phyloP scores from a whole-genome alignment of 1,140 invertebrate species.

The Calliphora vicina region DNA sequence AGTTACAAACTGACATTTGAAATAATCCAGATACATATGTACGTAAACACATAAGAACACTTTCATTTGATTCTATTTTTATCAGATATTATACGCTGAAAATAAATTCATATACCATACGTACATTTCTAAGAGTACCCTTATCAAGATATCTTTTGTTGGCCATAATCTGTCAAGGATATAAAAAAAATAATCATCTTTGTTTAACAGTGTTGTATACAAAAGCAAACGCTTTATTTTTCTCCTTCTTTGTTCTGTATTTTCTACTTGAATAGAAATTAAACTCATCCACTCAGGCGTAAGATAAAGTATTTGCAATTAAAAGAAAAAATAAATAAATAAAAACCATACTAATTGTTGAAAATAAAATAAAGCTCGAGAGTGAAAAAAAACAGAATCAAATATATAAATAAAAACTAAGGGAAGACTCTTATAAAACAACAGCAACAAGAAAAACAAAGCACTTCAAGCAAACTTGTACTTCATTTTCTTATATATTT shows the following conservation, averaged over 20 bases:
- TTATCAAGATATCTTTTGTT: not conserved
- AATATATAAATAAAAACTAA: not conserved
- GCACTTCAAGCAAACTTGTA: not conserved
- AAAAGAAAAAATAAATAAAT: constrained; percentile 56
- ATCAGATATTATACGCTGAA: too few relatives aligned
- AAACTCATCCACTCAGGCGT: constrained; percentile 55
- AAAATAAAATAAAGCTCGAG: constrained; percentile 33
- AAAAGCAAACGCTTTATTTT: not conserved
- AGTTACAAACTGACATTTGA: too few relatives aligned
- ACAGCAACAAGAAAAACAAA: constrained; percentile 11
- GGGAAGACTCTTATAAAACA: not conserved
- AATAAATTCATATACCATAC: too few relatives aligned
- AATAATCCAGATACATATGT: too few relatives aligned
- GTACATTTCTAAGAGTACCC: not conserved
- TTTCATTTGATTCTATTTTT: too few relatives aligned
- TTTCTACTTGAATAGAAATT: constrained; percentile 26
- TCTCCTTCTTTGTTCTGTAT: too few relatives aligned
- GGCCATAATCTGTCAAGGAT: not conserved
- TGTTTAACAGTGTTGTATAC: not conserved
- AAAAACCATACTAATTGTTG: constrained; percentile 62
- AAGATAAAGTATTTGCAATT: constrained; percentile 63
- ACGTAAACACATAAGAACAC: too few relatives aligned
- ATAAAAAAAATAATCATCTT: not conserved
- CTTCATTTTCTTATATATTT: not conserved
- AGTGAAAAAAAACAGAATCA: not conserved